Base-by-base conservation (phyloP, 2,797 vertebrate species). In the Luscinia luscinia region DNA sequence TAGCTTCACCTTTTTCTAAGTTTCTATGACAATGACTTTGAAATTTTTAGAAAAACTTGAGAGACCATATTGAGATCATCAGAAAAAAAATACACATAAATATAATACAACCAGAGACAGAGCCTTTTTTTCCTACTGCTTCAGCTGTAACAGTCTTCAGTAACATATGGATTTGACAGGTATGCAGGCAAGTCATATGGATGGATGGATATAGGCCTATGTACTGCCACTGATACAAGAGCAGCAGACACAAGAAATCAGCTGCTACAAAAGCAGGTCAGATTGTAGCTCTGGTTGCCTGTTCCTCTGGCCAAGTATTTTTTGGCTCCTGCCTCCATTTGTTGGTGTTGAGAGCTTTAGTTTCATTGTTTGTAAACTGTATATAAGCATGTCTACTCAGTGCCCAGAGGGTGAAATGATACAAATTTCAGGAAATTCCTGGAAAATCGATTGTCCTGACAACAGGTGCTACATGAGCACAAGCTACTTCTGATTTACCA, bases 371-470 rank as follows among this genome's bases (percentile, higher is more conserved):
- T 86, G 45, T 79, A 94, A 87, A 96, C 38, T 77, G 27, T 46
- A 67, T 58, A 86, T 81, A 93, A 88, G 57, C 48, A 86, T 84
- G 59, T 63, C 55, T 70, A 41, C 57, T 84, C 45, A 15, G 77
- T 61, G 93, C 23, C 26, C 66, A 1, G 9, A 68, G 87, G 46
- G 83, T 82, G 70, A 94, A 94, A 95, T 68, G 1, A 36, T 17
- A 64, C 17, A 82, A 76, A 94, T 88, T 94, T 94, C 91, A 91
- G 77, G 80, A 96, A 91, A 84, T 93, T 91, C 70, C 59, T 90
- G 76, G 87, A 94, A 96, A 95, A 93, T 88, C 1, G 6, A 96
- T 95, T 96, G 84, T 88, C 62, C 54, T 84, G 61, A 91, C 67
- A 94, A 86, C 94, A 96, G 94, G 85, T 95, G 95, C 36, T 77